Evolutionary conservation across 2,113 vertebrate genomes (phyloP), one percentile per base, ranked within the genome.

Genomic region (Telmatochromis brichardi): DNA sequence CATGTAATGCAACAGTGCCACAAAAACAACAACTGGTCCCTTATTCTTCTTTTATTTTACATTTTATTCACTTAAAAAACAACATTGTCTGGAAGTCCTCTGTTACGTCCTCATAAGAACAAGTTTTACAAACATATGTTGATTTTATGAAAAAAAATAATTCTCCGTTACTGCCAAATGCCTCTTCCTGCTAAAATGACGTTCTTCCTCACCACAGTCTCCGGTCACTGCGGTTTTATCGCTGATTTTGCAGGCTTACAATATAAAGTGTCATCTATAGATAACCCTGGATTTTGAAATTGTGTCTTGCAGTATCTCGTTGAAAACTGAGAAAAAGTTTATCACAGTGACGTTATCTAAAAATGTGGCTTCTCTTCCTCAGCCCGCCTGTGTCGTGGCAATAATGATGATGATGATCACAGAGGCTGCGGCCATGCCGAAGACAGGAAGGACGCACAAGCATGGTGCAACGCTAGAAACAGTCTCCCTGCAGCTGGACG

Each of bases 401-500:
- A 17, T 88, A 71, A n/a, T 88, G 54, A 35, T 90, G 78, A 57
- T 92, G 79, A 51, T 88, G 89, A 58, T 90, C 13, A 7, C 26
- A 8, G 85, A 84, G 9, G 55, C 60, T 0, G 88, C 86, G 0
- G 93, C 88, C 3, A 28, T 80, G 45, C 58, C 54, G 0, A 81
- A 80, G 73, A 26, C 4, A 50, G 81, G 55, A 0, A 47, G 11
- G 57, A 19, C 42, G 0, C 68, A 83, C 81, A 90, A 4, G 45
- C 83, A 37, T 2, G 58, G 7, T 3, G 47, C 26, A 0, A 5
- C n/a, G 1, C 6, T 58, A 4, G 6, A 90, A 81, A 92, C 51
- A 2, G 91, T 95, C n/a, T 78, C 82, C 2, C 86, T 97, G 89
- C 82, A 94, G 9, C 71, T 96, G 12, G 92, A 96, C 86, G 15